Conservation (phyloP, 1,140 invertebrate genomes). For the Lordiphosa stackelbergi region DNA sequence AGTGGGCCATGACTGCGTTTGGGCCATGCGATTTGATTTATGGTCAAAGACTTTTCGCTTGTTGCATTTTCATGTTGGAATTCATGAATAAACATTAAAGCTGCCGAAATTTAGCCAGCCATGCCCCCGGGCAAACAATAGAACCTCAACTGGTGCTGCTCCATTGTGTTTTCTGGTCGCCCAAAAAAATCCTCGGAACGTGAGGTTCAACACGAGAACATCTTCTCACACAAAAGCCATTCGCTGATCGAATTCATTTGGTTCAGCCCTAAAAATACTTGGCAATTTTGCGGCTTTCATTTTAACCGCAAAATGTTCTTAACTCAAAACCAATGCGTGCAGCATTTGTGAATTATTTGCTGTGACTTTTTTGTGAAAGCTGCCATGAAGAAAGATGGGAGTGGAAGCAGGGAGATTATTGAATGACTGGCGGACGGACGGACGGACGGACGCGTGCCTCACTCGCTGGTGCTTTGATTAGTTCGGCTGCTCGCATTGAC, state of each 20-base stretch:
- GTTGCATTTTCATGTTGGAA: slow-evolving; percentile 71
- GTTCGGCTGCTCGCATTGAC: slow-evolving; percentile 70
- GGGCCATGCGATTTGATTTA: slow-evolving; percentile 59
- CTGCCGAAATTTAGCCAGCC: slow-evolving; percentile 62
- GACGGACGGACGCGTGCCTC: slow-evolving; percentile 34
- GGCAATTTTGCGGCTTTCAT: slow-evolving; percentile 28
- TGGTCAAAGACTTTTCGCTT: slow-evolving; percentile 53
- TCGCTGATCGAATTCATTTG: slow-evolving; percentile 54
- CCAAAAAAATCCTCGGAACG: slow-evolving; percentile 36
- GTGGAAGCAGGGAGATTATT: slow-evolving; percentile 19
- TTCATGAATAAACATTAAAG: slow-evolving; percentile 75
- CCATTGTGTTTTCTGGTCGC: slow-evolving; percentile 67
- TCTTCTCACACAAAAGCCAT: slow-evolving; percentile 53
- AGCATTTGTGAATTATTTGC: slow-evolving; percentile 26
- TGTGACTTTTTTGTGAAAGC: slow-evolving; percentile 55
- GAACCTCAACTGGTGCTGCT: slow-evolving; percentile 50
- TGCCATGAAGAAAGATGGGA: slow-evolving; percentile 37
- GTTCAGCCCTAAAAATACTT: slow-evolving; percentile 2
- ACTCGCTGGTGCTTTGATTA: slow-evolving; percentile 46
- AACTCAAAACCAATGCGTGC: slow-evolving; percentile 29
- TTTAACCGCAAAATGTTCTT: slow-evolving; percentile 23
- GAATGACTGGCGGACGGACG: slow-evolving; percentile 3
- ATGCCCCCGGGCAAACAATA: slow-evolving; percentile 54
- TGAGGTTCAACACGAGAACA: slow-evolving; percentile 57
- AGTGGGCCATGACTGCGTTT: slow-evolving; percentile 68